Conservation (phyloP, 2,888 invertebrate species). For the Synergus itoensis region DNA sequence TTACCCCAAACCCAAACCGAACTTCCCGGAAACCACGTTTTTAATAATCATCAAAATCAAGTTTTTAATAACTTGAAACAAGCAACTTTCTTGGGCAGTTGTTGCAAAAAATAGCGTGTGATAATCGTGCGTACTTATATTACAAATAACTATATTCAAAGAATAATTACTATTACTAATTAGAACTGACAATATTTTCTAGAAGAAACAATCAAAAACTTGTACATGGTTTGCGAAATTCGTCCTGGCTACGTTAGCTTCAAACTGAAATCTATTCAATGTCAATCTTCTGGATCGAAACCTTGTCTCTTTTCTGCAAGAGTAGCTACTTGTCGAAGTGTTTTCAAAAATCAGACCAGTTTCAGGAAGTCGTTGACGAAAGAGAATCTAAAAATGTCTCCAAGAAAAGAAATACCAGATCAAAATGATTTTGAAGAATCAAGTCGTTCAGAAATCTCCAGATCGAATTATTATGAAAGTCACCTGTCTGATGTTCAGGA, state of each 20-base stretch:
- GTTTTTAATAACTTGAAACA: too few relatives aligned
- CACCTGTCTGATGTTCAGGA: not conserved
- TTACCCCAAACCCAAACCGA: too few relatives aligned
- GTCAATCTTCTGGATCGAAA: constrained; percentile 36
- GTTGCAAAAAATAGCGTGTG: too few relatives aligned
- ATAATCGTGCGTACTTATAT: too few relatives aligned
- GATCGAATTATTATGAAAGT: not conserved
- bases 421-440: not conserved
- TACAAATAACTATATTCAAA: too few relatives aligned
- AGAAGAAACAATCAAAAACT: constrained; percentile 27
- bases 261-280: constrained; percentile 53
- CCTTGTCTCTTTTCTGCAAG: constrained; percentile 57
- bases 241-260: constrained; percentile 58
- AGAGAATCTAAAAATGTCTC: not conserved
- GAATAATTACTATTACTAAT: too few relatives aligned
- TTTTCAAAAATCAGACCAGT: not conserved
- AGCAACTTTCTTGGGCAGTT: too few relatives aligned
- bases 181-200: not conserved
- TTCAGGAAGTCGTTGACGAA: not conserved
- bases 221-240: constrained; percentile 60
- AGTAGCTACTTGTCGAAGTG: constrained; percentile 50
- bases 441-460: not conserved
- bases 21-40: too few relatives aligned
- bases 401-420: not conserved
- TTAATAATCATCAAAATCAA: too few relatives aligned